Percentiles rank a stretch among this genome's conserved stretches.
These are phyloP conservation scores for Petroica traversi DNA, from an alignment of 2,113 vertebrate genomes.

Conservation along the genomic window DNA sequence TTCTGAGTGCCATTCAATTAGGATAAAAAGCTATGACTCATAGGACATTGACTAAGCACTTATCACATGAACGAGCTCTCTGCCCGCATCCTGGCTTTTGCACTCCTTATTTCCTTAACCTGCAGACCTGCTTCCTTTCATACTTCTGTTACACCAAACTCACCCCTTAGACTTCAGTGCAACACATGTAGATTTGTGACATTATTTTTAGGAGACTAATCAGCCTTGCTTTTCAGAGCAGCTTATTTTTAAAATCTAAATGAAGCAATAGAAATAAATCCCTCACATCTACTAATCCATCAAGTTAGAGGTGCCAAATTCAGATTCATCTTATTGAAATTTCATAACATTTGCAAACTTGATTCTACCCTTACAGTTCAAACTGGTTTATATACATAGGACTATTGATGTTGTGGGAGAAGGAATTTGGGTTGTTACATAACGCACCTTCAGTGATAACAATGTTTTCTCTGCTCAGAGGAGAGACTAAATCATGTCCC, in stretches of 20 bases:
- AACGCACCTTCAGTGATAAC: background rate
- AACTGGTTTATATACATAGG: background rate
- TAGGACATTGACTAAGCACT: background rate
- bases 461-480: background rate
- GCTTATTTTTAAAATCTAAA: background rate
- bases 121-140: background rate
- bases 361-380: background rate
- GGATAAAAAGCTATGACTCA: background rate
- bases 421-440: background rate
- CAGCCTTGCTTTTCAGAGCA: background rate
- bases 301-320: background rate
- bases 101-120: background rate
- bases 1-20: background rate
- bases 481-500: background rate
- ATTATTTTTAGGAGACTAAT: background rate
- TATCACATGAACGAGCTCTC: background rate
- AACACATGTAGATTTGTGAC: background rate
- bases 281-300: background rate
- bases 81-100: background rate
- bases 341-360: background rate
- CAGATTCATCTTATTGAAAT: background rate
- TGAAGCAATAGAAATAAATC: background rate
- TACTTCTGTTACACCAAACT: background rate
- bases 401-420: background rate
- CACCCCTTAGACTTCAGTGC: background rate